Base-by-base conservation (phyloP, 2,113 vertebrate species). In the Trematocara variabile region DNA sequence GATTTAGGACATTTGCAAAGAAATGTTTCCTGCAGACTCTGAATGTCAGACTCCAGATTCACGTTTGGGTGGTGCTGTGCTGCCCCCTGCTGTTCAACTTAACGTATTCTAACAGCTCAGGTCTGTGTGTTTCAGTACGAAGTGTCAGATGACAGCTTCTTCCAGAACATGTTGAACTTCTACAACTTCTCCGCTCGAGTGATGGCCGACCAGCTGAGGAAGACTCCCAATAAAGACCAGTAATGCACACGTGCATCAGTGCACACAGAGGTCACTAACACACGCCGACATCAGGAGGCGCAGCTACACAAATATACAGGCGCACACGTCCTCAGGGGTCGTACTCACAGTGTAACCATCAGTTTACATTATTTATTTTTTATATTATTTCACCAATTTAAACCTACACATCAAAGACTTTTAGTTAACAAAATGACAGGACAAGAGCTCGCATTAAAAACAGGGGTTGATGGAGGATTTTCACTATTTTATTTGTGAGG, bases 131-230 rank as follows among this genome's bases (percentile, higher is more conserved):
- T 91, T 11, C 91, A 99, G 99, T 99, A 99, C 0, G 99, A 99
- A 1, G 98, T 99, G n/a, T 97, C 97, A 0, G 98, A 99, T 48
- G 98, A 99, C 86, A 98, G 97, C 90, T 99, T 99, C 95, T 99
- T 99, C 96, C 98, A 99, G 95, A 99, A 99, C 94, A 99, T 98
- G 97, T 83, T 99, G 87, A 99, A 99, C 94, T 97, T 99, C 94
- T 99, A 98, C 95, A 99, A 99, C 95, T 99, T 99, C 95, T 99
- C 99, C 3, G 97, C 98, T 22, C 97, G 98, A 83, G 97, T 99
- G 93, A 99, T 99, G 98, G 97, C 98, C 0, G 98, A 99, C 93
- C 99, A 99, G 93, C 97, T 99, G 87, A 97, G 98, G 88, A 99
- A 99, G 90, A 96, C 98, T 25, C 98, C 99, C 79, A 98, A 98